phyloP scores from a whole-genome alignment of 2,797 vertebrate species.

The Pseudocheirus occidentalis region DNA sequence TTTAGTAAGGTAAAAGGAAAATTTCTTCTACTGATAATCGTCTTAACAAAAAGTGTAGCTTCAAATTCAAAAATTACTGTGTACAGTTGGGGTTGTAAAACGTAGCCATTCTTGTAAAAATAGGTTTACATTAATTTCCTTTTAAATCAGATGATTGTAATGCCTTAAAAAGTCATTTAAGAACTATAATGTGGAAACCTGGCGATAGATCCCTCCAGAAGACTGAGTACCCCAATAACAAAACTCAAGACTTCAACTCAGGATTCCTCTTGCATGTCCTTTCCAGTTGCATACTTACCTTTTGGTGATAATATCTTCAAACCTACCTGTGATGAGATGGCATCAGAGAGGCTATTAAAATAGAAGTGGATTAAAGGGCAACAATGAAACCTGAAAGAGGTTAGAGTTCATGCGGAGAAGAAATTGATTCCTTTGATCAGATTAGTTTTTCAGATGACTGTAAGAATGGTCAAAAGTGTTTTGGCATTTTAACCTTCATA shows the following conservation, averaged over 20 bases:
- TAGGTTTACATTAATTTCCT: neutral
- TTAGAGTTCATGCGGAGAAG: constrained; percentile 41
- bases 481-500: constrained; percentile 73
- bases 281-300: constrained; percentile 51
- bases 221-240: neutral
- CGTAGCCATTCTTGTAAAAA: constrained; percentile 3
- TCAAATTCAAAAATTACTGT: constrained; percentile 46
- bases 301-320: constrained; percentile 47
- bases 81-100: constrained; percentile 9
- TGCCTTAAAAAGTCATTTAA: neutral
- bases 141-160: neutral
- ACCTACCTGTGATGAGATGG: constrained; percentile 71
- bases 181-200: neutral
- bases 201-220: neutral
- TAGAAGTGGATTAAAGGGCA: constrained; percentile 38
- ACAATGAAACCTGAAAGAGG: constrained; percentile 34
- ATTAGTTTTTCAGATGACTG: constrained; percentile 54
- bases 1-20: neutral
- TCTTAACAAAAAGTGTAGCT: constrained; percentile 6
- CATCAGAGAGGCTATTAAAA: constrained; percentile 57
- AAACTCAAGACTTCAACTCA: neutral
- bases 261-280: constrained; percentile 6
- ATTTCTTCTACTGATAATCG: neutral
- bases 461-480: neutral
- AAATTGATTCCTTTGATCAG: constrained; percentile 38